Conservation (phyloP, 2,797 vertebrate species). For the Gymnodraco acuticeps region DNA sequence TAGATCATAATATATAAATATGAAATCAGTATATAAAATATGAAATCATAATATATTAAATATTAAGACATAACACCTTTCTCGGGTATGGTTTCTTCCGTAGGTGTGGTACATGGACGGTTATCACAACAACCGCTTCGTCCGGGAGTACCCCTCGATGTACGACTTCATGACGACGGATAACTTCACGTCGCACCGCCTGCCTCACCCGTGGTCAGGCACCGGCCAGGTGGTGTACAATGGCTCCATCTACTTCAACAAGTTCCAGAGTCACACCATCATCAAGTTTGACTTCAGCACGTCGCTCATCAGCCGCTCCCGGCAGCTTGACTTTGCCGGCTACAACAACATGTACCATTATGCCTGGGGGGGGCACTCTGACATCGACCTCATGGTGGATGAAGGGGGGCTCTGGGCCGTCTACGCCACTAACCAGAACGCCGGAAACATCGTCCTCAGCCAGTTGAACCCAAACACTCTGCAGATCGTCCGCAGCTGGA, state of each 20-base stretch:
- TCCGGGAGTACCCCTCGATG: slow-evolving; percentile 94
- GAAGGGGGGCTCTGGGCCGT: slow-evolving; percentile 96
- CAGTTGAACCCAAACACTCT: slow-evolving; percentile 93
- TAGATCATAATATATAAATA: too few species aligned
- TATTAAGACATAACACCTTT: too few species aligned
- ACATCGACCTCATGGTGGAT: slow-evolving; percentile 99
- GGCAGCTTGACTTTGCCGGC: slow-evolving; percentile 94
- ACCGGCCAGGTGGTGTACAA: slow-evolving; percentile 98
- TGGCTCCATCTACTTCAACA: slow-evolving; percentile 97
- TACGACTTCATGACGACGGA: slow-evolving; percentile 93
- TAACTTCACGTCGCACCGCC: slow-evolving; percentile 97
- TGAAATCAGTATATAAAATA: too few species aligned
- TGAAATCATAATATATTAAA: too few species aligned
- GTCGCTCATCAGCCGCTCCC: slow-evolving; percentile 91
- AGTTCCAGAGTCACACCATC: slow-evolving; percentile 98
- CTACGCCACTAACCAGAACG: slow-evolving; percentile 97
- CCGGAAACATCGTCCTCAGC: slow-evolving; percentile 96
- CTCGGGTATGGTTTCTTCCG: background rate
- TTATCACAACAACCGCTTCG: slow-evolving; percentile 98
- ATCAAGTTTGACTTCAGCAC: slow-evolving; percentile 95
- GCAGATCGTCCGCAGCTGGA: slow-evolving; percentile 93
- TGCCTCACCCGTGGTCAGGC: slow-evolving; percentile 97
- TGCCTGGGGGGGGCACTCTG: slow-evolving; percentile 96
- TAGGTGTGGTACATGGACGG: slow-evolving; percentile 99
- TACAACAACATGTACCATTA: slow-evolving; percentile 99